Conservation (phyloP, 2,113 vertebrate genomes). For the Tupaia chinensis region DNA sequence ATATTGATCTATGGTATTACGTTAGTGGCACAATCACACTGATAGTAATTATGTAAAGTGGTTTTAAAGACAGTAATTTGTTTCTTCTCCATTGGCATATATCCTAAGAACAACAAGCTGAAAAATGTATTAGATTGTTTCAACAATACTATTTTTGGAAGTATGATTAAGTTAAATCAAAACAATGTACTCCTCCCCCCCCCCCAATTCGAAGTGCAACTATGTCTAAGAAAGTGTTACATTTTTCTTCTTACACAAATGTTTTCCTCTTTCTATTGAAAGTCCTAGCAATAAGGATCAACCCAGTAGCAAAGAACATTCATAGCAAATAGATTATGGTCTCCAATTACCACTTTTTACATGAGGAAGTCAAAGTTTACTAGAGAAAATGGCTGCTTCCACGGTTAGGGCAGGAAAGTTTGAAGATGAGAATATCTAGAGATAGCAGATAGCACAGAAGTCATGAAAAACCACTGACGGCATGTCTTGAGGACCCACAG, state of each 20-base stretch:
- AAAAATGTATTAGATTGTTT: background rate
- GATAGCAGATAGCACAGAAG: background rate
- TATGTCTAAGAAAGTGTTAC: background rate
- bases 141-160: background rate
- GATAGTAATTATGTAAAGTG: background rate
- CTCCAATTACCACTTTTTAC: background rate
- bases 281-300: background rate
- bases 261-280: background rate
- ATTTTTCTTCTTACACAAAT: constrained; percentile 8
- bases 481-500: background rate
- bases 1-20: background rate
- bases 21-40: background rate
- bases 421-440: background rate
- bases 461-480: background rate
- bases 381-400: background rate
- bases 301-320: background rate
- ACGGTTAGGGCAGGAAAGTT: background rate
- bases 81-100: background rate
- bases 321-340: background rate
- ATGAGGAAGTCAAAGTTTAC: background rate
- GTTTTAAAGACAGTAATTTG: background rate
- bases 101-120: background rate
- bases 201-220: background rate
- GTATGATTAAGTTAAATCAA: constrained; percentile 10
- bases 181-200: background rate